Conservation (phyloP, 2,888 invertebrate species). For the Pocota personata region DNA sequence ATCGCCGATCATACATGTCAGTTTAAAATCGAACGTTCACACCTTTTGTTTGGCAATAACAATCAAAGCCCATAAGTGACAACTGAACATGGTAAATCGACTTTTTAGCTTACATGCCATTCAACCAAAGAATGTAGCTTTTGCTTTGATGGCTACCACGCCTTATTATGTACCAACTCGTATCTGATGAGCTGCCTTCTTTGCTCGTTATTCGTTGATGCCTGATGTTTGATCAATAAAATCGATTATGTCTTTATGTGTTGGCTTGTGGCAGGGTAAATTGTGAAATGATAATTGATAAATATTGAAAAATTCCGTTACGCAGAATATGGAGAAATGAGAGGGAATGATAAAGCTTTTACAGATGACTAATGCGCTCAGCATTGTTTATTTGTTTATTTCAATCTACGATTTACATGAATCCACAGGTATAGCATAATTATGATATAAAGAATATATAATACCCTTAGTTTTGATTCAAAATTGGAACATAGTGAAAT, state of each 20-base stretch:
- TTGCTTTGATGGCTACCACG: neutral
- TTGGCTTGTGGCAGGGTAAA: neutral
- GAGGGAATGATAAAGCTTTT: too few relatives aligned
- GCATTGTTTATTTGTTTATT: too few relatives aligned
- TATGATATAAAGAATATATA: too few relatives aligned
- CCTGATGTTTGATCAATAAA: slow-evolving; percentile 8
- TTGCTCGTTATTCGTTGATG: neutral
- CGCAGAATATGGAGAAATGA: too few relatives aligned
- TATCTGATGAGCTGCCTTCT: slow-evolving; percentile 18
- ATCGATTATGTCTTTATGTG: neutral
- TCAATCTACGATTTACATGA: too few relatives aligned
- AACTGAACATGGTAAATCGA: slow-evolving; percentile 10
- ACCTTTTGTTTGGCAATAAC: slow-evolving; percentile 16
- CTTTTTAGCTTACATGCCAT: slow-evolving; percentile 19
- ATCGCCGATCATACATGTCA: neutral
- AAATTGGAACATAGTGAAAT: too few relatives aligned
- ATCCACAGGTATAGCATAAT: too few relatives aligned
- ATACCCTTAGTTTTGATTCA: too few relatives aligned
- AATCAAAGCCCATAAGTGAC: slow-evolving; percentile 5
- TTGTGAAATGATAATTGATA: neutral
- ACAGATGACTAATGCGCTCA: too few relatives aligned
- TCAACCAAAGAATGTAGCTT: slow-evolving; percentile 2
- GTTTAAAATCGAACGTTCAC: slow-evolving; percentile 27
- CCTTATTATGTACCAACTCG: neutral
- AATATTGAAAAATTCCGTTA: neutral